A percentile compares a stretch with the other conserved stretches of the same genome.
Evolutionary conservation across 1,140 invertebrate species (phyloP).

Genomic region (Pseudomyrmex sp.): DNA sequence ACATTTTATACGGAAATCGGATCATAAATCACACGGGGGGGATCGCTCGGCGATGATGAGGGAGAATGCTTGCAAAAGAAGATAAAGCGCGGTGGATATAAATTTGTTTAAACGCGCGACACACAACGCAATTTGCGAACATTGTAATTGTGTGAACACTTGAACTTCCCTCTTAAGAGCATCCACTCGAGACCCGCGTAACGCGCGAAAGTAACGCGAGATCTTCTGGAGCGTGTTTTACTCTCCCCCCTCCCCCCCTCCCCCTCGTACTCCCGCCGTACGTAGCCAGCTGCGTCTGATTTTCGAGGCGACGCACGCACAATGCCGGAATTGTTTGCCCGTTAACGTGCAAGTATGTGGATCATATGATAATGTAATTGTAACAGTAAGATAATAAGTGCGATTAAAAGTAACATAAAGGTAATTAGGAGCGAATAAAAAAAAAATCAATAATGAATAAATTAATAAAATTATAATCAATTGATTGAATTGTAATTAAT

Average conservation of each 20-base stretch:
- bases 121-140: background rate
- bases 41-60: slow-evolving; percentile 7
- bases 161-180: slow-evolving; percentile 66
- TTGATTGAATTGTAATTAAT: no score
- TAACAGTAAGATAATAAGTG: no score
- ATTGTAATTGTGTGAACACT: background rate
- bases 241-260: background rate
- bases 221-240: slow-evolving; percentile 48
- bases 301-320: slow-evolving; percentile 1
- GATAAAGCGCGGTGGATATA: slow-evolving; percentile 10
- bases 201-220: slow-evolving; percentile 72
- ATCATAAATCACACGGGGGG: slow-evolving; percentile 46
- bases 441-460: no score
- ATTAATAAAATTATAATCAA: no score
- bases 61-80: background rate
- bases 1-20: slow-evolving; percentile 7
- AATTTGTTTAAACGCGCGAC: slow-evolving; percentile 1
- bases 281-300: background rate
- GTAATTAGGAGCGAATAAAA: no score
- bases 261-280: no score
- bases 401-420: no score
- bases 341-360: no score
- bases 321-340: background rate
- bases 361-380: no score
- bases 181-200: slow-evolving; percentile 66